Percentiles rank a stretch among this genome's conserved stretches.
Evolutionary conservation across 2,888 invertebrate species (phyloP).

Genomic region (Augochlorella aurata): DNA sequence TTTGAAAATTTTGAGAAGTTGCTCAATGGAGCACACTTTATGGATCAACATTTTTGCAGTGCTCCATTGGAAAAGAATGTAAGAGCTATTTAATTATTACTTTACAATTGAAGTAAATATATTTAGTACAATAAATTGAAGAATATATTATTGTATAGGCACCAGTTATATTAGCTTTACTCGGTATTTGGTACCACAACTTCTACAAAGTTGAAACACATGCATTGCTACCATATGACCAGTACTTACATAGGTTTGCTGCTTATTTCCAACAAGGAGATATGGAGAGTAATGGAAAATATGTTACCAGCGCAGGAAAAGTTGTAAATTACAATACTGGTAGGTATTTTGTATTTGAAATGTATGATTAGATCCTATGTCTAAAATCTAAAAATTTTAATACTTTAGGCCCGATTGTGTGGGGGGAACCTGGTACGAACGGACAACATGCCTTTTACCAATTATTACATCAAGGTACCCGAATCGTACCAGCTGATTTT

Average conservation of each 20-base stretch:
- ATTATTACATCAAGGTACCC: constrained; percentile 96
- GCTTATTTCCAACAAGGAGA: constrained; percentile 99
- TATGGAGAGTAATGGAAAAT: constrained; percentile 99
- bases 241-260: constrained; percentile 98
- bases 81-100: constrained; percentile 75
- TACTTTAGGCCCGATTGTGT: constrained; percentile 82
- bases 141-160: constrained; percentile 84
- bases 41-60: constrained; percentile 95
- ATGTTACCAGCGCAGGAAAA: constrained; percentile 89
- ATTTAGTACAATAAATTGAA: neutral
- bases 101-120: constrained; percentile 12
- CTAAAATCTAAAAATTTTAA: neutral
- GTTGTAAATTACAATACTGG: constrained; percentile 84
- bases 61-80: constrained; percentile 96
- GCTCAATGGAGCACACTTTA: constrained; percentile 94
- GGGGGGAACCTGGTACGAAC: constrained; percentile 99
- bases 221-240: constrained; percentile 98
- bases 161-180: constrained; percentile 94
- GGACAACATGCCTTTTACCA: constrained; percentile 99
- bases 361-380: neutral
- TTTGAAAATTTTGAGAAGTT: constrained; percentile 97
- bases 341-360: constrained; percentile 44
- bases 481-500: constrained; percentile 98
- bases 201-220: constrained; percentile 98
- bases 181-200: constrained; percentile 97